Conservation (phyloP, 2,797 vertebrate species). For the Pipistrellus pygmaeus region DNA sequence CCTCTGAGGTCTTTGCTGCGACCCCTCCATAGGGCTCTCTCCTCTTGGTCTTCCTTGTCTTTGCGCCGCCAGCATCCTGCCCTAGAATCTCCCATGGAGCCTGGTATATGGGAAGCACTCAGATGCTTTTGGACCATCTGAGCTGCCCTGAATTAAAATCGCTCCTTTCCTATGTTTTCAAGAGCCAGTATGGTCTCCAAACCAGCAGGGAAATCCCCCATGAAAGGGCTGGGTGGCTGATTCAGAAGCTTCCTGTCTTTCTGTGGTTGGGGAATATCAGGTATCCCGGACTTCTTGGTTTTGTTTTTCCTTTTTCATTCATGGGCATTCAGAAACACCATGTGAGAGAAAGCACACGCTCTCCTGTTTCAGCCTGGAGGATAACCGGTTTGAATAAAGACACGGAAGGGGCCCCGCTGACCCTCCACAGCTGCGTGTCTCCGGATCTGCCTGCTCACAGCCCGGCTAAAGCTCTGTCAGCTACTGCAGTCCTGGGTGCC, state of each 20-base stretch:
- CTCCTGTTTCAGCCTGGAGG: not conserved
- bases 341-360: not conserved
- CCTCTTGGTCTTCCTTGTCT: not conserved
- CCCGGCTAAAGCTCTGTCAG: not conserved
- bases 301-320: conserved; percentile 51
- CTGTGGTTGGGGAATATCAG: conserved; percentile 11
- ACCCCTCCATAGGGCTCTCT: not conserved
- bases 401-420: rapidly evolving
- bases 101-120: not conserved
- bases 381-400: not conserved
- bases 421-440: not conserved
- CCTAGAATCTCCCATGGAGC: not conserved
- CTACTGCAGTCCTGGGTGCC: not conserved
- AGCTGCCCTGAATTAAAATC: not conserved
- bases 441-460: not conserved
- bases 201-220: not conserved
- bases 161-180: not conserved
- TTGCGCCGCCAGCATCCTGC: rapidly evolving
- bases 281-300: not conserved
- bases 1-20: not conserved
- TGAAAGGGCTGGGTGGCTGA: not conserved
- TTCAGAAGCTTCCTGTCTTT: conserved; percentile 31
- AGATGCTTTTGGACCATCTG: not conserved
- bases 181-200: not conserved
- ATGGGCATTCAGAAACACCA: conserved; percentile 17